These are phyloP conservation scores for Channa striata DNA, from an alignment of 2,797 vertebrate species.

Conservation along the genomic window DNA sequence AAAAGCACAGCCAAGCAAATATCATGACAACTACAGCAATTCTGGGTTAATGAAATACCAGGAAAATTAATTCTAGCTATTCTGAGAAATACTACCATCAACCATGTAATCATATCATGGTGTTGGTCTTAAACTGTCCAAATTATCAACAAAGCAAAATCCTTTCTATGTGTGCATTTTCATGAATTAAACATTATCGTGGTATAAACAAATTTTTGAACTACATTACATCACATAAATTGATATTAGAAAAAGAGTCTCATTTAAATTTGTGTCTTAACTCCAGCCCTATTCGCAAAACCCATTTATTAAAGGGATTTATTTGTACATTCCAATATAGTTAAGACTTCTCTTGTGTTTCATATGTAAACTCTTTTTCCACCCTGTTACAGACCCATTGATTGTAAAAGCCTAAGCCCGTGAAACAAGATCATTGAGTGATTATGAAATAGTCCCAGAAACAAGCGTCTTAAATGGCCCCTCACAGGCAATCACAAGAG, in stretches of 20 bases:
- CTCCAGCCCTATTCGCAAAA: neutral
- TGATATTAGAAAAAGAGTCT: neutral
- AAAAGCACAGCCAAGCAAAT: no score
- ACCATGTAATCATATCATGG: no score
- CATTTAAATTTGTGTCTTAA: neutral
- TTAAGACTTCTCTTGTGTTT: neutral
- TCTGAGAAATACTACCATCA: no score
- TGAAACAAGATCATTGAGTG: slow-evolving; percentile 63
- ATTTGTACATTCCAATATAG: slow-evolving; percentile 2
- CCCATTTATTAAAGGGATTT: neutral
- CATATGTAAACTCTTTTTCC: slow-evolving; percentile 17
- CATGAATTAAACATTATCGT: no score
- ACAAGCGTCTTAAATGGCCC: slow-evolving; percentile 66
- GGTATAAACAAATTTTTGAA: neutral
- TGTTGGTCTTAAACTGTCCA: no score
- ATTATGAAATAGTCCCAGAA: slow-evolving; percentile 70
- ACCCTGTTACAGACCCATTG: slow-evolving; percentile 1
- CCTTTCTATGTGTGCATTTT: no score
- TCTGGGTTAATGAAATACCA: no score
- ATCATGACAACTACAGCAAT: no score
- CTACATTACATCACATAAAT: neutral
- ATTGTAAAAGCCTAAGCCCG: slow-evolving; percentile 41
- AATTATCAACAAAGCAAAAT: no score
- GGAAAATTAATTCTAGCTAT: no score
- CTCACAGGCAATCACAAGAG: slow-evolving; percentile 61